Evolutionary conservation across 1,140 invertebrate genomes (phyloP).

Genomic region (Temnothorax curvispinosus): DNA sequence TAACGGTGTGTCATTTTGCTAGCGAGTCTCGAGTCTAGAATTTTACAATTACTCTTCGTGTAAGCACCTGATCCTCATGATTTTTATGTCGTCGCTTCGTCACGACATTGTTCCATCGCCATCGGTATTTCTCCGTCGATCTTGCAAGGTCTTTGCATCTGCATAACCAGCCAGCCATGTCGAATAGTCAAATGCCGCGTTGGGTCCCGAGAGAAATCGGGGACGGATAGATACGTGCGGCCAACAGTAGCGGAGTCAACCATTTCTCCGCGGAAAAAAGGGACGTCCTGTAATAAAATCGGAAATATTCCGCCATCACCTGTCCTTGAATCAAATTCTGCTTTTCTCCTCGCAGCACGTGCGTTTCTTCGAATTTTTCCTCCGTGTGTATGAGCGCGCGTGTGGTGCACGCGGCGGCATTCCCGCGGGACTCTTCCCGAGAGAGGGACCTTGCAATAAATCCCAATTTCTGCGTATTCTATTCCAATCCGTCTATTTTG

Average conservation of each 20-base stretch:
- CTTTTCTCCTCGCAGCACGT: not conserved
- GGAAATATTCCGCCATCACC: slow-evolving; percentile 30
- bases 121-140: slow-evolving; percentile 42
- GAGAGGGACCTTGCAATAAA: slow-evolving; percentile 53
- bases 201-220: slow-evolving; percentile 56
- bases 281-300: slow-evolving; percentile 38
- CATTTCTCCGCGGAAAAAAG: slow-evolving; percentile 14
- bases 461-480: slow-evolving; percentile 60
- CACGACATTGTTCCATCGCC: slow-evolving; percentile 19
- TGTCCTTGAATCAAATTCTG: not conserved
- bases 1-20: not conserved
- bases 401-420: not conserved
- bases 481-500: slow-evolving; percentile 45
- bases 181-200: slow-evolving; percentile 12
- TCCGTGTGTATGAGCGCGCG: not conserved
- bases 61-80: slow-evolving; percentile 4
- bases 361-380: slow-evolving; percentile 28
- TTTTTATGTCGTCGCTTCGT: slow-evolving; percentile 25
- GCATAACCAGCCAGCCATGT: slow-evolving; percentile 41
- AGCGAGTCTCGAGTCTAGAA: not conserved
- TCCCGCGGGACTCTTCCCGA: slow-evolving; percentile 17
- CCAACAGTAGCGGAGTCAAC: not conserved
- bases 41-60: slow-evolving; percentile 9
- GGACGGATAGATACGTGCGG: not conserved
- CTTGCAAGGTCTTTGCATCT: slow-evolving; percentile 33